These are phyloP conservation scores for Isotomurus palustris DNA, from an alignment of 2,888 invertebrate genomes.

Conservation along the genomic window DNA sequence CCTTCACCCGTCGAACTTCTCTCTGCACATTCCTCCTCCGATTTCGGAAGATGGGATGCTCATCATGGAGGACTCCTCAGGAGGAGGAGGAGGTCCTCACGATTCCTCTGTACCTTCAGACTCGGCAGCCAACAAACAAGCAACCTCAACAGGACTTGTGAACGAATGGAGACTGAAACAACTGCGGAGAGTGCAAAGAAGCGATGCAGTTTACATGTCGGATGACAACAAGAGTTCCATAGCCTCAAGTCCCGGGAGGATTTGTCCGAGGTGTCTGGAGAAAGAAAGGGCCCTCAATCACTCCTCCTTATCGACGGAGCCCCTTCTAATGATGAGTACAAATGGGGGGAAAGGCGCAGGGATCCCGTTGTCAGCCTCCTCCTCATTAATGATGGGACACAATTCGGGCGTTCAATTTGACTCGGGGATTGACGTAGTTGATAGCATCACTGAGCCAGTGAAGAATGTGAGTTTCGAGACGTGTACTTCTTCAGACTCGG, in stretches of 20 bases:
- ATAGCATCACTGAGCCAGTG: slow-evolving; percentile 21
- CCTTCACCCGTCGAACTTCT: not conserved
- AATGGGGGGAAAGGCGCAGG: not conserved
- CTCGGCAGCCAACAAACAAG: not conserved
- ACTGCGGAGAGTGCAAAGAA: slow-evolving; percentile 35
- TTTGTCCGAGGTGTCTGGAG: slow-evolving; percentile 37
- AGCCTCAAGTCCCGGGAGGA: slow-evolving; percentile 35
- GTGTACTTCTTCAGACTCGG: slow-evolving; percentile 36
- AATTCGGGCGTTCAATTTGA: slow-evolving; percentile 27
- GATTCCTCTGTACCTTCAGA: not conserved
- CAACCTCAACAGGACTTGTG: slow-evolving; percentile 15
- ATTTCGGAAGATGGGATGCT: not conserved
- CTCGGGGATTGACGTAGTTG: slow-evolving; percentile 35
- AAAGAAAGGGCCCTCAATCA: slow-evolving; percentile 33
- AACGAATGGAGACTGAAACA: slow-evolving; percentile 40
- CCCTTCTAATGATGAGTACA: slow-evolving; percentile 2
- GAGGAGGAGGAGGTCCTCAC: slow-evolving; percentile 7
- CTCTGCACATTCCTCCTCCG: not conserved
- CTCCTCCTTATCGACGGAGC: not conserved
- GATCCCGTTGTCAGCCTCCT: not conserved
- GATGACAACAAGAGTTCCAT: slow-evolving; percentile 41
- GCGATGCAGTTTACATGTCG: slow-evolving; percentile 41
- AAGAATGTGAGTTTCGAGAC: slow-evolving; percentile 41
- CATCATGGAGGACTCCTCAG: not conserved
- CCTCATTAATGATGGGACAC: slow-evolving; percentile 4